Evolutionary conservation across 1,140 invertebrate genomes (phyloP), one percentile per base, ranked within the genome.

Genomic region (Stegodyphus dumicola): DNA sequence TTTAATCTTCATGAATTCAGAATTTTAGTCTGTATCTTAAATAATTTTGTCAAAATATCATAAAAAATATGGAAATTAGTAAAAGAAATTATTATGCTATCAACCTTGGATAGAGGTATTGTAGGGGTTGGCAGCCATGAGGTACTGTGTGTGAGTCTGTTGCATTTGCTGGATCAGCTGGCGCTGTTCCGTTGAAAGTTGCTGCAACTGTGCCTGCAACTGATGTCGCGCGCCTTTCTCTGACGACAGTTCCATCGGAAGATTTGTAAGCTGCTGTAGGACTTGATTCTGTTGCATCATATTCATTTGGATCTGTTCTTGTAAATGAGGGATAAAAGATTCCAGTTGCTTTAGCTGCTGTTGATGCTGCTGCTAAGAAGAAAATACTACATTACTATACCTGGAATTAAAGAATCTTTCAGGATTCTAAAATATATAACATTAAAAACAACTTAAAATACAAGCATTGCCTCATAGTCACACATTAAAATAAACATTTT

Each of bases 211-310:
- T 52, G 91, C 88, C 78, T 90, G 89, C 18, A 89, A 76, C 53
- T 89, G 87, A 13, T 87, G 78, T 11, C 81, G 65, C 15, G 77
- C 64, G 13, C 79, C 69, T 54, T 87, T 85, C 48, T 83, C 77
- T n/a, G 73, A 48, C 18, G 48, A 54, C 9, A 81, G n/a, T 60
- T 70, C 75, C 67, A 77, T 86, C 6, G 78, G 73, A 7, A 77
- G 69, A 60, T 90, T 69, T 13, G 79, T 87, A 48, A 89, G 77
- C 83, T 90, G 93, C 90, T 95, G 94, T 88, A 95, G 90, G 56
- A 95, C 90, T 90, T 95, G 94, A 75, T 94, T 93, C 89, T 95
- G 94, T 89, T 95, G 95, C 67, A 95, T 92, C 76, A 95, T 91
- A 90, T 95, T 92, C 85, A 92, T 71, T 90, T 95, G 94, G 75